Evolutionary conservation across 2,888 invertebrate genomes (phyloP).

Genomic region (Morpho achilles): DNA sequence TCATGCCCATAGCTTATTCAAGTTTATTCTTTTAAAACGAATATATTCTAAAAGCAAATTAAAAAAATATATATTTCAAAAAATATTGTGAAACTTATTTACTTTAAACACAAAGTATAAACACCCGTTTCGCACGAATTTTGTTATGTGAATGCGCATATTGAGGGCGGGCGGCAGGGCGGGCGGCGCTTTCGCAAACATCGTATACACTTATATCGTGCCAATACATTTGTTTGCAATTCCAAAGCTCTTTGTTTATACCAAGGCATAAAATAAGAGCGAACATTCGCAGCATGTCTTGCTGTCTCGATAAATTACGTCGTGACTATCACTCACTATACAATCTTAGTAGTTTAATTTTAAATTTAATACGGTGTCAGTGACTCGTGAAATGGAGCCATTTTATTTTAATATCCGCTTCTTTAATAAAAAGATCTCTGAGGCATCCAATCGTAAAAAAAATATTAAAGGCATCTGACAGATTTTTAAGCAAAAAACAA

Average conservation of each 20-base stretch:
- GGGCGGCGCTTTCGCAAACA: slow-evolving; percentile 38
- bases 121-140: slow-evolving; percentile 45
- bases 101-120: slow-evolving; percentile 12
- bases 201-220: slow-evolving; percentile 20
- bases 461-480: too few relatives aligned
- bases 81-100: slow-evolving; percentile 5
- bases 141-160: slow-evolving; percentile 63
- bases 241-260: slow-evolving; percentile 34
- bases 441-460: background rate
- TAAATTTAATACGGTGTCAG: slow-evolving; percentile 62
- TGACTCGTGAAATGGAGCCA: slow-evolving; percentile 44
- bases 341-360: slow-evolving; percentile 53
- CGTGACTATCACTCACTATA: slow-evolving; percentile 10
- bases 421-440: background rate
- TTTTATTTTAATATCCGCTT: slow-evolving; percentile 16
- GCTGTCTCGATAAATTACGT: slow-evolving; percentile 5
- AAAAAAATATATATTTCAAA: slow-evolving; percentile 1
- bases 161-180: slow-evolving; percentile 51
- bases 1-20: slow-evolving; percentile 81
- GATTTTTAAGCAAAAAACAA: too few relatives aligned
- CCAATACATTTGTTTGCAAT: slow-evolving; percentile 30
- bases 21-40: background rate
- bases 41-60: background rate
- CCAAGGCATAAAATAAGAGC: slow-evolving; percentile 9
- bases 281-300: slow-evolving; percentile 14